Percentiles rank a stretch among this genome's conserved stretches.
Conservation (phyloP, 2,888 invertebrate species). For the Tryphoninae sp. region DNA sequence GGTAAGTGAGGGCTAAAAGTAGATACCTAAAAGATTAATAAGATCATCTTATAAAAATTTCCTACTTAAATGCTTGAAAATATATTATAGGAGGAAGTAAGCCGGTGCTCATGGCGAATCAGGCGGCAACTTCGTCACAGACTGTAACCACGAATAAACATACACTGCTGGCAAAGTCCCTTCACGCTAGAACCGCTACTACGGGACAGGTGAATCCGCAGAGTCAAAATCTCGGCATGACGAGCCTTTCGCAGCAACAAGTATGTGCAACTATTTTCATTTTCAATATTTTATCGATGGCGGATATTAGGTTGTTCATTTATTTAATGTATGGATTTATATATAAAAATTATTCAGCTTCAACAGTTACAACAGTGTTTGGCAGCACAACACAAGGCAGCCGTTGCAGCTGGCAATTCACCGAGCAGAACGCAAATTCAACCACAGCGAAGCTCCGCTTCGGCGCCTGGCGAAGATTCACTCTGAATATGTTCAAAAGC, state of each 20-base stretch:
- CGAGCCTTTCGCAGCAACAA: conserved; percentile 79
- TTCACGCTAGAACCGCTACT: conserved; percentile 77
- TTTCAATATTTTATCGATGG: background rate
- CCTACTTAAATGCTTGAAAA: background rate
- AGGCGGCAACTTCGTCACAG: conserved; percentile 77
- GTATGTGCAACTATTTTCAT: conserved; percentile 67
- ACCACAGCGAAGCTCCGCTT: conserved; percentile 76
- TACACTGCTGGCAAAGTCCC: conserved; percentile 79
- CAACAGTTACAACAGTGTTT: conserved; percentile 79
- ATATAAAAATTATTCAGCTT: conserved; percentile 67
- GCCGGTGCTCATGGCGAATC: conserved; percentile 79
- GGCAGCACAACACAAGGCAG: conserved; percentile 79
- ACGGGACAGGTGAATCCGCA: conserved; percentile 78
- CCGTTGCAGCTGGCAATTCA: conserved; percentile 74
- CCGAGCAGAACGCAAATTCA: conserved; percentile 78
- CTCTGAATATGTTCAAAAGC: conserved; percentile 77
- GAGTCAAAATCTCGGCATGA: conserved; percentile 77
- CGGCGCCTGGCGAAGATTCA: conserved; percentile 77
- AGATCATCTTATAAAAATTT: background rate
- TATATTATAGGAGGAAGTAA: conserved; percentile 75
- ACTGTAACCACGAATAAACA: conserved; percentile 79
- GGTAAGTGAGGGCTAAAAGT: conserved; percentile 70
- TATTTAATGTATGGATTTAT: background rate
- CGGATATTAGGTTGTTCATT: background rate
- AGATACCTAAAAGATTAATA: background rate